Evolutionary conservation across 1,140 invertebrate genomes (phyloP).

Genomic region (Papilio helenus): DNA sequence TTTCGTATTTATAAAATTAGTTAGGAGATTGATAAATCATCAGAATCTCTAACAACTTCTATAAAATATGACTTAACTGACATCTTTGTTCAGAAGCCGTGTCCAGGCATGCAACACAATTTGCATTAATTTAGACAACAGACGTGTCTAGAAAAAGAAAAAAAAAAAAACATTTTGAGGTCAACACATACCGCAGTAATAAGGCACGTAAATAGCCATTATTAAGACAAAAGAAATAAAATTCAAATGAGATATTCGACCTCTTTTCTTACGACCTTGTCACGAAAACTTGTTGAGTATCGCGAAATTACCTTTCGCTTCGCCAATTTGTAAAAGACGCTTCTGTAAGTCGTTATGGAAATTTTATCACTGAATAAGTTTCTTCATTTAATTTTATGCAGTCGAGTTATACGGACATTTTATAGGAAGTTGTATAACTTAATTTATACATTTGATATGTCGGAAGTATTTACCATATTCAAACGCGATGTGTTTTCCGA

Average conservation of each 20-base stretch:
- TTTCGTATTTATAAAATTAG: no score
- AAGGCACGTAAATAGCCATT: conserved; percentile 2
- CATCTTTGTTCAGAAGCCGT: conserved; percentile 32
- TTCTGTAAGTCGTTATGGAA: conserved; percentile 4
- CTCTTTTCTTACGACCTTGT: conserved; percentile 30
- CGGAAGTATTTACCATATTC: conserved; percentile 20
- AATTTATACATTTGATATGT: neutral
- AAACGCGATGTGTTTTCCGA: neutral
- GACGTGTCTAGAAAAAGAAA: conserved; percentile 27
- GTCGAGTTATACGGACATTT: neutral
- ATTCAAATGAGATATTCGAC: conserved; percentile 31
- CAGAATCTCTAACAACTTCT: neutral
- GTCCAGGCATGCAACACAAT: conserved; percentile 35
- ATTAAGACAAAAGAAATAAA: conserved; percentile 23
- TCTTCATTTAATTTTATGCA: neutral
- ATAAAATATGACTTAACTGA: conserved; percentile 27
- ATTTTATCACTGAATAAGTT: neutral
- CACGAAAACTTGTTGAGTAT: neutral
- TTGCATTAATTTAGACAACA: conserved; percentile 36
- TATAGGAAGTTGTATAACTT: conserved; percentile 1
- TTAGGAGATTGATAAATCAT: neutral
- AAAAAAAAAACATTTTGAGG: conserved; percentile 32
- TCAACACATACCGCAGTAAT: neutral
- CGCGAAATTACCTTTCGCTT: conserved; percentile 32
- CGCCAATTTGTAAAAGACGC: neutral